Evolutionary conservation across 2,797 vertebrate genomes (phyloP), one percentile per base, ranked within the genome.

Genomic region (Myoxocephalus aenaeus): DNA sequence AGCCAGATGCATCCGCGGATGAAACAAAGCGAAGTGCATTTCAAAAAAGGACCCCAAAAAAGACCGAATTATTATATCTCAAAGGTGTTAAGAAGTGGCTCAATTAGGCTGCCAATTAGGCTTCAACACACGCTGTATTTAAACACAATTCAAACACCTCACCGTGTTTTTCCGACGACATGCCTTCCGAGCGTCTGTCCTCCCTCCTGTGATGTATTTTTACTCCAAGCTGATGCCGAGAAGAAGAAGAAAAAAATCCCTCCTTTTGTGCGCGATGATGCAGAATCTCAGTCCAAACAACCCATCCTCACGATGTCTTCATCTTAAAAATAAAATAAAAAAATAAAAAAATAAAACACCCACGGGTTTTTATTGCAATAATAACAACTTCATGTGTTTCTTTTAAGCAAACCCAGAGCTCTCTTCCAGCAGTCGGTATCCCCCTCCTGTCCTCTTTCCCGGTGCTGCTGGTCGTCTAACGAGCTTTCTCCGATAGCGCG

Each of bases 161-260:
- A 96, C 95, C 95, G 94, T 95, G 94, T 92, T 96, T 96, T 85
- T 93, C 94, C 57, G 95, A 93, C 84, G 95, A 95, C 95, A 96
- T 96, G 50, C 72, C 86, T 89, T 77, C 83, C 36, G 74, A 76
- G 84, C 81, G 74, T 70, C 83, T 86, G 68, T 85, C 79, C 83
- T 78, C 63, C 61, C 79, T 88, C 85, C 74, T 82, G 4, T 51
- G 82, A 57, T 81, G 57, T 75, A 17, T 68, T 75, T 81, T 79
- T 22, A 82, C 77, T 84, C 85, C 80, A 78, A 70, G 79, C 73
- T 82, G 83, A 18, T 80, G 87, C 66, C 29, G 76, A 18, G 12
- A 44, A 64, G 40, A 42, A 42, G 12, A 42, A 42, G 4, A 42
- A 63, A 25, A 68, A 42, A 81, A 64, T 50, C 64, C 67, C 74